These are phyloP conservation scores for Amblyopsis rosae DNA, from an alignment of 2,113 vertebrate genomes.

Conservation along the genomic window DNA sequence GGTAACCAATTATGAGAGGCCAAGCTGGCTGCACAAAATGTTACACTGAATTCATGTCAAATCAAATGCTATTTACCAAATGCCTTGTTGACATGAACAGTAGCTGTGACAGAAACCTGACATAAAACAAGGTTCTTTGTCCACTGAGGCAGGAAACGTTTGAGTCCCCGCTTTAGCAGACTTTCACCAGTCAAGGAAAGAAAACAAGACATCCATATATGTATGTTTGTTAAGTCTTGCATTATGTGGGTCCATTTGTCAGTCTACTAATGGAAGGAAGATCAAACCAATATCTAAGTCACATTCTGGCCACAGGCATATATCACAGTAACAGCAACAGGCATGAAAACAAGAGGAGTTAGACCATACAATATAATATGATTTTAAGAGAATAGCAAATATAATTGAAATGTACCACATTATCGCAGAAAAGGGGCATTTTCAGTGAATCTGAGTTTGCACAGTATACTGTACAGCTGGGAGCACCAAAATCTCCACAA, in stretches of 20 bases:
- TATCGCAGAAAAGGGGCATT: too few species aligned
- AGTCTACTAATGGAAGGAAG: slow-evolving; percentile 30
- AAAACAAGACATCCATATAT: slow-evolving; percentile 36
- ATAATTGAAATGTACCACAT: background rate
- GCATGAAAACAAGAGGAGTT: slow-evolving; percentile 55
- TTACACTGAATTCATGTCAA: slow-evolving; percentile 51
- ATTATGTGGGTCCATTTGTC: slow-evolving; percentile 7
- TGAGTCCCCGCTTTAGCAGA: slow-evolving; percentile 25
- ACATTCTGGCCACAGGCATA: slow-evolving; percentile 52
- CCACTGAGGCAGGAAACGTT: slow-evolving; percentile 40
- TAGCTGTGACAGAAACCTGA: slow-evolving; percentile 31
- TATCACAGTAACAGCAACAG: slow-evolving; percentile 43
- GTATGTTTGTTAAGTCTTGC: slow-evolving; percentile 34
- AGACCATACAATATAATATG: slow-evolving; percentile 24
- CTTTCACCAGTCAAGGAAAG: slow-evolving; percentile 28
- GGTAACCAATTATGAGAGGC: slow-evolving; percentile 31
- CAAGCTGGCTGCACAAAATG: slow-evolving; percentile 18
- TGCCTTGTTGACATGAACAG: slow-evolving; percentile 44
- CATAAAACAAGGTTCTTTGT: slow-evolving; percentile 45
- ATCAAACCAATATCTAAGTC: slow-evolving; percentile 56
- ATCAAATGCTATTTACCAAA: slow-evolving; percentile 42
- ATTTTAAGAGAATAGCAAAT: background rate
- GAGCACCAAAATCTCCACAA: too few species aligned
- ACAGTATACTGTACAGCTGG: too few species aligned
- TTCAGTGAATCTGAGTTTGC: too few species aligned